Evolutionary conservation across 2,888 invertebrate species (phyloP), one percentile per base, ranked within the genome.

Genomic region (Sphaerophoria rueppellii): DNA sequence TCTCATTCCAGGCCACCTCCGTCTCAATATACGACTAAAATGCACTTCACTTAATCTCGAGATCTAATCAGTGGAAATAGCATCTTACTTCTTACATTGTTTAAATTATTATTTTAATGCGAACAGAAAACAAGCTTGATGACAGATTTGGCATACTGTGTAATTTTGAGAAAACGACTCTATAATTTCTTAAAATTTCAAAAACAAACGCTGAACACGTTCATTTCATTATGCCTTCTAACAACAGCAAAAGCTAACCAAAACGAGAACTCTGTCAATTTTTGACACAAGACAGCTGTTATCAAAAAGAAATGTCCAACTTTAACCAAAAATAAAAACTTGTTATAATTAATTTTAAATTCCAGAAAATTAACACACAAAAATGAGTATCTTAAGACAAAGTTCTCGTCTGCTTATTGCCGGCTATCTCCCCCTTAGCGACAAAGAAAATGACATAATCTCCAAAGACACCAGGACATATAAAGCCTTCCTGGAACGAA

Each of bases 401-500:
- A 77, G 88, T 12, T 81, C 89, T 4, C 87, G 89, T 67, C 72
- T 90, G 37, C 34, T 91, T 4, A 65, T 90, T 12, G 88, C 89
- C 6, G 89, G 89, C 9, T 69, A 90, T n/a, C 7, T 91, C n/a
- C 86, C 86, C 1, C 81, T 86, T 7, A 87, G 87, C 37, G 72
- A 75, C 11, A 57, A 2, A 4, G 85, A 85, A 32, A 55, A 88
- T 52, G 89, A 90, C 72, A 67, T 88, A 7, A 82, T 89, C 12
- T 80, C 86, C 48, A 90, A 90, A 61, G 90, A 90, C 3, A 89
- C 77, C 34, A 89, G 88, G 67, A 91, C 91, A 0, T 91, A 91
- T 87, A 89, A 89, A 87, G 75, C 90, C 0, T 91, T 87, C 73
- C 52, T 90, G 69, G 86, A 88, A 11, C 86, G 82, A 4, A 79